These are phyloP conservation scores for Alauda arvensis DNA, from an alignment of 2,797 vertebrate genomes.

Conservation along the genomic window DNA sequence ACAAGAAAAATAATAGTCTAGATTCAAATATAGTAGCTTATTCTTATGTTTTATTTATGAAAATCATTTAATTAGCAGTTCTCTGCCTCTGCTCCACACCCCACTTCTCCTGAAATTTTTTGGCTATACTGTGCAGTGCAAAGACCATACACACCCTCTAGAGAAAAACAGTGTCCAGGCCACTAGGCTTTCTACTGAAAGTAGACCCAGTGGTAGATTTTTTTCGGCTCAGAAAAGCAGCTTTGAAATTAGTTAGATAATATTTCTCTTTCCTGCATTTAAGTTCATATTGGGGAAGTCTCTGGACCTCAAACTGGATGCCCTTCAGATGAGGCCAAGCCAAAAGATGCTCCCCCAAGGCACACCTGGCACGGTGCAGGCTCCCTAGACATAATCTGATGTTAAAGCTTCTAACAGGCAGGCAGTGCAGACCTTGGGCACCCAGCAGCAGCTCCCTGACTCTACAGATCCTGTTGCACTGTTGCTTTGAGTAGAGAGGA, in stretches of 20 bases:
- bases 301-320: background rate
- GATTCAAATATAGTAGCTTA: background rate
- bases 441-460: background rate
- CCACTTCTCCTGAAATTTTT: background rate
- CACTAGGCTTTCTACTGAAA: background rate
- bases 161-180: background rate
- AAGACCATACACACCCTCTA: background rate
- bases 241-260: background rate
- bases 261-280: background rate
- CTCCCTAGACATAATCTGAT: background rate
- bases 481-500: background rate
- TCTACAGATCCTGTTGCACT: background rate
- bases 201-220: background rate
- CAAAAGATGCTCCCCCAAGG: background rate
- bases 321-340: background rate
- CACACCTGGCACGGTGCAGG: background rate
- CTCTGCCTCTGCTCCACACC: background rate
- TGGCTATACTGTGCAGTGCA: background rate
- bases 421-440: background rate
- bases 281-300: background rate
- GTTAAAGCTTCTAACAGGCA: background rate
- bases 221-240: background rate
- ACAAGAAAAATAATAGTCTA: background rate
- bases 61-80: background rate
- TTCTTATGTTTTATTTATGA: slow-evolving; percentile 27